Evolutionary conservation across 2,113 vertebrate species (phyloP).

Genomic region (Carettochelys insculpta): DNA sequence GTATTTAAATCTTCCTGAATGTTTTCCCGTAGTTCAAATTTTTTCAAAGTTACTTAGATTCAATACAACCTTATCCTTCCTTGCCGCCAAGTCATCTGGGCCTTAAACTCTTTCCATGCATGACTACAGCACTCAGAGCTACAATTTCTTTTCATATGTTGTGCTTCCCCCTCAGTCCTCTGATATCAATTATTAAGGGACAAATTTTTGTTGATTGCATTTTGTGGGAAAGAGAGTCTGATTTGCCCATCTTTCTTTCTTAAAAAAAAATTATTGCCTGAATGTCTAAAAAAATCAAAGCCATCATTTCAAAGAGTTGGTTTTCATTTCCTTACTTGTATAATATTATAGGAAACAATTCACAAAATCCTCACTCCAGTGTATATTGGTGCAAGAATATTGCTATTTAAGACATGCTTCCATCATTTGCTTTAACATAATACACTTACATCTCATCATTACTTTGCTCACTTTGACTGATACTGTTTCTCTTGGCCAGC

Average conservation of each 20-base stretch:
- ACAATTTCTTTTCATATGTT: not conserved
- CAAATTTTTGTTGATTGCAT: not conserved
- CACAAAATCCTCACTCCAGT: not conserved
- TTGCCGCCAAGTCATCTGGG: not conserved
- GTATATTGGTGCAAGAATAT: accelerated
- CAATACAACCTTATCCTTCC: not conserved
- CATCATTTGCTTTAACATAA: not conserved
- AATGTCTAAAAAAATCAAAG: not conserved
- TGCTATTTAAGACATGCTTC: not conserved
- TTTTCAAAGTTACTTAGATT: constrained; percentile 17
- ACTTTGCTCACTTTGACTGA: not conserved
- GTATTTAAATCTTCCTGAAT: constrained; percentile 9
- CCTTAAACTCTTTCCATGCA: constrained; percentile 6
- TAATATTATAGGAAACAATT: not conserved
- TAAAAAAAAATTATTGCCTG: not conserved
- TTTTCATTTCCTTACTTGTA: constrained; percentile 1
- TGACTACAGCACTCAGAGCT: constrained; percentile 3
- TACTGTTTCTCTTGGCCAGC: not conserved
- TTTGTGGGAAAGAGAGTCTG: no score
- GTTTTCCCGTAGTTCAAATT: not conserved
- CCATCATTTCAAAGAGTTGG: not conserved
- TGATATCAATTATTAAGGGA: not conserved
- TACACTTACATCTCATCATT: not conserved
- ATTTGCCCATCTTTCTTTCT: not conserved
- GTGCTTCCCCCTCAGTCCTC: no score